Percentiles rank a stretch among this genome's conserved stretches.
phyloP scores from a whole-genome alignment of 2,888 invertebrate species.

The Leucania comma region DNA sequence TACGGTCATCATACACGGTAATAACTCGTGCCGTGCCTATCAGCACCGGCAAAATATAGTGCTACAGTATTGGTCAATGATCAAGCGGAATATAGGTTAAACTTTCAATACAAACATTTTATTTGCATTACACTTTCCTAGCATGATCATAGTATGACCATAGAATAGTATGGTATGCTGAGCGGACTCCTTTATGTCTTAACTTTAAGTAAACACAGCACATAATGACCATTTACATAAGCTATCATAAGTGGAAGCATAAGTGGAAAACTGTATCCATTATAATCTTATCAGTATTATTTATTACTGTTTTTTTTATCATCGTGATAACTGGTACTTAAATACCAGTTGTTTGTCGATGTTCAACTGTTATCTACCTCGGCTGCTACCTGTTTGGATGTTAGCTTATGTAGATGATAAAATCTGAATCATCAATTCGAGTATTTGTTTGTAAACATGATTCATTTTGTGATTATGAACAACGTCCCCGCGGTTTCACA shows the following conservation, averaged over 20 bases:
- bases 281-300: conserved; percentile 53
- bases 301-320: conserved; percentile 50
- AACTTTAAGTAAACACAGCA: conserved; percentile 11
- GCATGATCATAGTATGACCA: too few relatives aligned
- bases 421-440: conserved; percentile 35
- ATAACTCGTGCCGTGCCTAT: too few relatives aligned
- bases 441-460: conserved; percentile 24
- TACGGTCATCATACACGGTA: too few relatives aligned
- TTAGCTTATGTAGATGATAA: conserved; percentile 42
- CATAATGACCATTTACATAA: conserved; percentile 25
- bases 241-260: too few relatives aligned
- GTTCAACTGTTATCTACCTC: conserved; percentile 40
- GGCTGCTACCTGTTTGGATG: conserved; percentile 27
- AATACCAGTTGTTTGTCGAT: conserved; percentile 44
- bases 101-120: too few relatives aligned
- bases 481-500: too few relatives aligned
- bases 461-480: conserved; percentile 4
- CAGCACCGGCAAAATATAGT: too few relatives aligned
- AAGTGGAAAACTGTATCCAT: conserved; percentile 35
- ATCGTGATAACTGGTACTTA: conserved; percentile 44
- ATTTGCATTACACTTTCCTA: too few relatives aligned
- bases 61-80: too few relatives aligned
- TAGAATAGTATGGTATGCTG: too few relatives aligned
- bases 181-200: background rate
- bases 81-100: too few relatives aligned